Conservation (phyloP, 23 tunicate species). For the Styela clava region DNA sequence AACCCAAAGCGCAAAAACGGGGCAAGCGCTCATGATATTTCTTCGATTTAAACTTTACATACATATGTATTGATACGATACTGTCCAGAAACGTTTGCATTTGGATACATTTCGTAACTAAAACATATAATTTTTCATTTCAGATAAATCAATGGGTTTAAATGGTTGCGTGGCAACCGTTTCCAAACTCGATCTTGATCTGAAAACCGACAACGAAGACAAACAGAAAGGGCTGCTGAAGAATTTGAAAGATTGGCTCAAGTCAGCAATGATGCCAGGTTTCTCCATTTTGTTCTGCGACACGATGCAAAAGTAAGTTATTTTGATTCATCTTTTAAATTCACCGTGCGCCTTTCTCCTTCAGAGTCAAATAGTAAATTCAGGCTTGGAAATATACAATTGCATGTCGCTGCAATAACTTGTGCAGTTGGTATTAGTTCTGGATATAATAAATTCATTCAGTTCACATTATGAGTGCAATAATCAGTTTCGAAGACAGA, state of each 20-base stretch:
- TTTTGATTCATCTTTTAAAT: neutral
- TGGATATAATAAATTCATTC: too few species aligned
- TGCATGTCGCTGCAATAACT: too few species aligned
- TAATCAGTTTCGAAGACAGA: too few species aligned
- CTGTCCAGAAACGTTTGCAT: too few species aligned
- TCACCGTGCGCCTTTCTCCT: neutral
- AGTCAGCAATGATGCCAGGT: constrained; percentile 20
- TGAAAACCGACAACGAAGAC: neutral
- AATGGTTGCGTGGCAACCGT: constrained; percentile 9
- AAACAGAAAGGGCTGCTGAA: neutral
- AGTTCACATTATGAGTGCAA: too few species aligned
- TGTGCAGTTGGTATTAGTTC: too few species aligned
- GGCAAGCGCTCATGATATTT: too few species aligned
- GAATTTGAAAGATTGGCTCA: constrained; percentile 5
- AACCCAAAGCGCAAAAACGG: too few species aligned
- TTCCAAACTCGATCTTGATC: neutral
- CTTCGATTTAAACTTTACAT: too few species aligned
- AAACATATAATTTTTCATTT: neutral
- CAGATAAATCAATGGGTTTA: neutral
- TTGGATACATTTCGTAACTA: too few species aligned
- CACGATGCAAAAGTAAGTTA: constrained; percentile 20
- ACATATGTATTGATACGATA: too few species aligned
- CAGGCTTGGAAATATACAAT: neutral
- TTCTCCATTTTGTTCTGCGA: constrained; percentile 27
- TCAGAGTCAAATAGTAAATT: neutral